Percentiles rank a stretch among this genome's conserved stretches.
Evolutionary conservation across 2,888 invertebrate species (phyloP).

Genomic region (Machimus rusticus): DNA sequence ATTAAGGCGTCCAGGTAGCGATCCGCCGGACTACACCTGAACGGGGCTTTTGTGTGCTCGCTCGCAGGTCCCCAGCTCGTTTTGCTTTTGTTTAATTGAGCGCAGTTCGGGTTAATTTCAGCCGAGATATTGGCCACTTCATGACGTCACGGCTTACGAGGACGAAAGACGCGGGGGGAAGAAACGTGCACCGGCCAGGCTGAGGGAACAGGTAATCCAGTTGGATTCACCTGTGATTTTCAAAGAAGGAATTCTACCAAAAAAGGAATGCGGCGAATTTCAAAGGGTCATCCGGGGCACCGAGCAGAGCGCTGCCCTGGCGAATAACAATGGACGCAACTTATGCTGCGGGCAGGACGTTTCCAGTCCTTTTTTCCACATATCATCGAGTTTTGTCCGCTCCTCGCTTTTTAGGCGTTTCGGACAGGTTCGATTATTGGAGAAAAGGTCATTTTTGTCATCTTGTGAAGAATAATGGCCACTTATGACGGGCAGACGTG

Average conservation of each 20-base stretch:
- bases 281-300: background rate
- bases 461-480: background rate
- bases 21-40: background rate
- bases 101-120: background rate
- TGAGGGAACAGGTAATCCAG: background rate
- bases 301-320: background rate
- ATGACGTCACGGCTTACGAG: conserved; percentile 28
- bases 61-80: background rate
- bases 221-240: conserved; percentile 19
- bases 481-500: background rate
- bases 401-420: background rate
- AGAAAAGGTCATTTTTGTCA: background rate
- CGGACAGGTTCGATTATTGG: background rate
- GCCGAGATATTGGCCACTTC: background rate
- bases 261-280: conserved; percentile 33
- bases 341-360: background rate
- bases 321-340: conserved; percentile 2
- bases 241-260: background rate
- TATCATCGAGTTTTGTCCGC: background rate
- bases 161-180: background rate
- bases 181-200: background rate
- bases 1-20: conserved; percentile 18
- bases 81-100: conserved; percentile 12
- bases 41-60: background rate
- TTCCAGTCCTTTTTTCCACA: background rate